Base-by-base conservation (phyloP, 2,113 vertebrate genomes). In the Vanacampus margaritifer region DNA sequence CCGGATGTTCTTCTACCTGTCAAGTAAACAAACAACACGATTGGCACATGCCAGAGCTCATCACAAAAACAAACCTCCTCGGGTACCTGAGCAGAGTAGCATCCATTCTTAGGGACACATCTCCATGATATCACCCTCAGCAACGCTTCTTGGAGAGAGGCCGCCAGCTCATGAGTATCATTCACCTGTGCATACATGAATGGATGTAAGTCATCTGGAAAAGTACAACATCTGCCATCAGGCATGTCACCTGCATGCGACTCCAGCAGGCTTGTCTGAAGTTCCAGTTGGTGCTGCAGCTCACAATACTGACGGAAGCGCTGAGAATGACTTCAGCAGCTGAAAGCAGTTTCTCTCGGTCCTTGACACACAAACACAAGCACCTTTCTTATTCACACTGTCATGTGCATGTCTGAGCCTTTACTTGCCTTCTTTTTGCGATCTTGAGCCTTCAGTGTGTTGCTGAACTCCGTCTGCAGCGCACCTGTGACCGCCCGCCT, bases 251-350 rank as follows among this genome's bases (percentile, higher is more conserved):
- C 91, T 82, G 89, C 89, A 93, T 92, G 72, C 36, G 68, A 56
- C 68, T 81, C 56, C 91, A 72, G 72, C 91, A 93, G 58, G 84
- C 71, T 2, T 75, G 81, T 69, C 91, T 91, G 85, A 92, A 93
- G 48, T 77, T 75, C 71, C 80, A 24, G 71, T 80, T 90, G 69
- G 80, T 90, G 84, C 91, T 92, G 82, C 82, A 71, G 76, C 78
- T 90, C 77, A 93, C 81, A 21, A 92, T 84, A 73, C 76, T 79
- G 61, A 87, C 75, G 21, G 89, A 63, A 1, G 89, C 90, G 56
- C 78, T 84, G 58, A 89, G 70, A 71, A 93, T 90, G 65, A 90
- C 86, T 1, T 87, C 67, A 62, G 74, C 53, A n/a, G 87, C 86
- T 19, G 82, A 82, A 46, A 51, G 11, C 56, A 92, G 56, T 77